Evolutionary conservation across 1,140 invertebrate species (phyloP).

Genomic region (Latrodectus geometricus): DNA sequence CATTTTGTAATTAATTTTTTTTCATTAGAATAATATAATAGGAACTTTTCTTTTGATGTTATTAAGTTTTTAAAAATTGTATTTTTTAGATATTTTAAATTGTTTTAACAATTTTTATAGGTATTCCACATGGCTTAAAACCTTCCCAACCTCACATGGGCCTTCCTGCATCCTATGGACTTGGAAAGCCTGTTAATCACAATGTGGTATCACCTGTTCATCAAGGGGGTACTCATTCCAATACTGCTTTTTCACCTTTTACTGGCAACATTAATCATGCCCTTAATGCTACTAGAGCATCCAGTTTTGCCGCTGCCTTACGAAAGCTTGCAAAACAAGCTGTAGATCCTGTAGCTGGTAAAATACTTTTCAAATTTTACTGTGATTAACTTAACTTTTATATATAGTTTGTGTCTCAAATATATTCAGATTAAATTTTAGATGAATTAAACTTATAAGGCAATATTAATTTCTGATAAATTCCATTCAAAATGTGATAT

Average conservation of each 20-base stretch:
- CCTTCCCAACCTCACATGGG: conserved; percentile 68
- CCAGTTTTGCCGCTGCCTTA: conserved; percentile 81
- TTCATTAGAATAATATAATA: too few relatives aligned
- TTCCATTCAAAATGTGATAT: too few relatives aligned
- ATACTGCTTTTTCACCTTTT: conserved; percentile 30
- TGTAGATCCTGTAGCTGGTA: conserved; percentile 68
- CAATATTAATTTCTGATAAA: too few relatives aligned
- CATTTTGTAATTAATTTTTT: too few relatives aligned
- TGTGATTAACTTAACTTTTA: too few relatives aligned
- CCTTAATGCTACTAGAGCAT: conserved; percentile 64
- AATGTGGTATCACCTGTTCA: conserved; percentile 51
- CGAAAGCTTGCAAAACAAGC: conserved; percentile 85
- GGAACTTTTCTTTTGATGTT: too few relatives aligned
- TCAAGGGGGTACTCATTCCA: conserved; percentile 10
- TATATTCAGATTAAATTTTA: too few relatives aligned
- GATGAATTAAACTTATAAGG: too few relatives aligned
- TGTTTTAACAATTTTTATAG: conserved; percentile 63
- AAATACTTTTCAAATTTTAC: not conserved
- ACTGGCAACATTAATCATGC: conserved; percentile 27
- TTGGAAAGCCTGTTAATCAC: conserved; percentile 17
- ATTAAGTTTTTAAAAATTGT: too few relatives aligned
- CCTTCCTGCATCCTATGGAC: conserved; percentile 64
- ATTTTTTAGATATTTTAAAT: not conserved
- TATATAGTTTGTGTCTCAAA: too few relatives aligned
- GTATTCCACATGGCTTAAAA: conserved; percentile 67